Base-by-base conservation (phyloP, 2,113 vertebrate genomes). In the Corvus cornix region DNA sequence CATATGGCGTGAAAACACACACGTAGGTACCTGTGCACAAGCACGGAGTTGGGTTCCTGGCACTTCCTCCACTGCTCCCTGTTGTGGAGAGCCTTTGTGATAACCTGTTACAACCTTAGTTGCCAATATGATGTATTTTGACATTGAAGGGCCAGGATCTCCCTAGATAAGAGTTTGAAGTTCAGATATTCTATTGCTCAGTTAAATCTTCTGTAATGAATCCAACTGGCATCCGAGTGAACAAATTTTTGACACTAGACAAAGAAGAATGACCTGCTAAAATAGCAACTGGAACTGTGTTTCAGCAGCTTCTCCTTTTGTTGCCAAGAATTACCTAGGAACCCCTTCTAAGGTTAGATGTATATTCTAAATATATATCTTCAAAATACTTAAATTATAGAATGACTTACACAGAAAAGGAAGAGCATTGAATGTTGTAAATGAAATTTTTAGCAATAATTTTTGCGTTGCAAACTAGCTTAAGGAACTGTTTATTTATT, bases 401-500 rank as follows among this genome's bases (percentile, higher is more conserved):
- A 67, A 68, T 92, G 78, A 84, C 80, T 93, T 83, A 28, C 16
- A 41, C n/a, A 74, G 76, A 93, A 87, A 83, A 90, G 20, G 56
- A 64, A 84, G 59, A 76, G 4, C 43, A 53, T 0, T 66, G 53
- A 91, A 72, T 69, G n/a, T 37, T 90, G 15, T 70, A 81, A 69
- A 79, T 89, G 60, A 96, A 81, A 58, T 22, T 87, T 67, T 83
- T 94, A 76, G 46, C 27, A 75, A 84, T 44, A 86, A 35, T 49
- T 80, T 93, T 81, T 93, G 8, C 37, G 68, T 80, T 82, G 44
- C 59, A 93, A 88, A 69, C 31, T 69, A 64, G 10, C 35, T 92
- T 84, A 88, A 92, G 51, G 73, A 96, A 88, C 64, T 67, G 27
- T 85, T 94, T 91, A 56, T 95, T 79, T 95, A 67, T 31, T 94